A percentile compares a stretch with the other conserved stretches of the same genome.
These are phyloP conservation scores for Tyrannus savana DNA, from an alignment of 2,113 vertebrate genomes.

Conservation along the genomic window DNA sequence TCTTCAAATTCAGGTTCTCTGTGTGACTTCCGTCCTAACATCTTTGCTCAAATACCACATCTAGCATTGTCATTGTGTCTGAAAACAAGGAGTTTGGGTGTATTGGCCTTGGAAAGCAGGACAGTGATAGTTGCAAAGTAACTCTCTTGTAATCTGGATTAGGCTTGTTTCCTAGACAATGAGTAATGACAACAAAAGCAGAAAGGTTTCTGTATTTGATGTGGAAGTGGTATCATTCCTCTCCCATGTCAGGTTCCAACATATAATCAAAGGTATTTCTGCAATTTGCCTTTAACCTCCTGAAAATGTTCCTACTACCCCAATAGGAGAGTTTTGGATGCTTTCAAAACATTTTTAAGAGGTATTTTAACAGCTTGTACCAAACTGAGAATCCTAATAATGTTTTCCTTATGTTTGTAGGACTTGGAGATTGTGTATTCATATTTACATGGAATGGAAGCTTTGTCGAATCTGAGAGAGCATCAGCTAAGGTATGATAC, in stretches of 20 bases:
- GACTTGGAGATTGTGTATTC: constrained; percentile 98
- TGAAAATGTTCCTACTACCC: neutral
- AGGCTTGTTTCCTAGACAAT: neutral
- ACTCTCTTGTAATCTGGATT: neutral
- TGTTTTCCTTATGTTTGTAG: constrained; percentile 72
- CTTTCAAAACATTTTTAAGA: neutral
- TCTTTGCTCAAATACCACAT: neutral
- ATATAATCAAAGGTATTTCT: neutral
- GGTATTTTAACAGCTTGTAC: neutral
- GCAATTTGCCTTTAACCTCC: neutral
- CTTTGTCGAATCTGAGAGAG: constrained; percentile 94
- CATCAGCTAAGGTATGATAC: constrained; percentile 91
- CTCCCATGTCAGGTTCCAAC: accelerated
- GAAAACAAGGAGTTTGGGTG: neutral
- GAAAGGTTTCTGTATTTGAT: neutral
- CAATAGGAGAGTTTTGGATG: neutral
- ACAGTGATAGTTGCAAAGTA: neutral
- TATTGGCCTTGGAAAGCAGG: neutral
- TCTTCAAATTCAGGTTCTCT: neutral
- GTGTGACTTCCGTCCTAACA: accelerated
- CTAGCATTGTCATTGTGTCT: neutral
- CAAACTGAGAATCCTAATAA: neutral
- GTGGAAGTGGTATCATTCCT: neutral
- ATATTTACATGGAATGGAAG: constrained; percentile 98
- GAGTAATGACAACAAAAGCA: neutral